Conservation (phyloP, 2,113 vertebrate genomes). For the Sylvicapra grimmia region DNA sequence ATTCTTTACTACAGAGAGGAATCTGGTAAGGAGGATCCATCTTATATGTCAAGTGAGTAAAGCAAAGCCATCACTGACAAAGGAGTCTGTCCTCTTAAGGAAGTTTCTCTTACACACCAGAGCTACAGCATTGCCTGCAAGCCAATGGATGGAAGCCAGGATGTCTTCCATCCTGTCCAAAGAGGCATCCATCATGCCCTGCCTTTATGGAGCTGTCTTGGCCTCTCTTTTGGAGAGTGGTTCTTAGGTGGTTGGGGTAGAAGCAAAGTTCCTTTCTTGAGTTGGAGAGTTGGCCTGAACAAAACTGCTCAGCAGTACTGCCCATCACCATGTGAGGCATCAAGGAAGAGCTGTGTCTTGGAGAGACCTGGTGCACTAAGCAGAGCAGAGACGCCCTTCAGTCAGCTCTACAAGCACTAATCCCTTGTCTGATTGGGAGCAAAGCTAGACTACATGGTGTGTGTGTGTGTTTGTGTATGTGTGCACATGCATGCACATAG, state of each 20-base stretch:
- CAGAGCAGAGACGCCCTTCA: not conserved
- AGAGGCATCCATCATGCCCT: not conserved
- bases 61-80: not conserved
- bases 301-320: not conserved
- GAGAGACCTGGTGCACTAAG: not conserved
- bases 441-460: not conserved
- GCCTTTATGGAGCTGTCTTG: not conserved
- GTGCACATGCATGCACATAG: not conserved
- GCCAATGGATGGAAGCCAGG: too few relatives aligned
- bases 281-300: not conserved
- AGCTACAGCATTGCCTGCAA: too few relatives aligned
- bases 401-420: not conserved
- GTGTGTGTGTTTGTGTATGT: not conserved
- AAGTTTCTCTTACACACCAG: not conserved
- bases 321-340: not conserved
- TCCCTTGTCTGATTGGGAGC: not conserved
- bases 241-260: not conserved
- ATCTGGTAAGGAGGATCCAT: not conserved
- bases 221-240: not conserved
- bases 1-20: not conserved
- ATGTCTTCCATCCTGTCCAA: not conserved
- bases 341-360: not conserved
- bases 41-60: not conserved
- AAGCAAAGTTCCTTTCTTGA: not conserved
- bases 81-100: not conserved